Conservation (phyloP, 2,113 vertebrate genomes). For the Montifringilla adamsi region DNA sequence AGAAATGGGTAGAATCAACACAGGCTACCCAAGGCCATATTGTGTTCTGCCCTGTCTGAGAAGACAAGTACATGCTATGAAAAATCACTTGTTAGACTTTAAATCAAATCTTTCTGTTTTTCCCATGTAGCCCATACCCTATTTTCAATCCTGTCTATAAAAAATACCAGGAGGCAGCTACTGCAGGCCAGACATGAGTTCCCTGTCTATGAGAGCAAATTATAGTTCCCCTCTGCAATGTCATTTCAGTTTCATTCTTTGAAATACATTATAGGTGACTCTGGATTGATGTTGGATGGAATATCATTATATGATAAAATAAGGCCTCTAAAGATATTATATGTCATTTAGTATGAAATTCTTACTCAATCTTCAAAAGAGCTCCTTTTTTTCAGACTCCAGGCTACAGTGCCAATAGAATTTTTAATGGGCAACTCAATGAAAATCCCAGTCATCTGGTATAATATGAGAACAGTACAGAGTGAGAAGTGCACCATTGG, state of each 20-base stretch:
- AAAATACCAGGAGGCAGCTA: background rate
- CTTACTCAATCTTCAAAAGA: constrained; percentile 27
- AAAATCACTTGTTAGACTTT: background rate
- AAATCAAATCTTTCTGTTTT: background rate
- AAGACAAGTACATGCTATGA: background rate
- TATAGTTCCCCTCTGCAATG: background rate
- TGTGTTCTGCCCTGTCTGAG: background rate
- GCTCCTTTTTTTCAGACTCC: constrained; percentile 1
- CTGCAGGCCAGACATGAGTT: background rate
- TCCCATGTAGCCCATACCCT: background rate
- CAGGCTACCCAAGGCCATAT: background rate
- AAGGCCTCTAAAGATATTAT: constrained; percentile 25
- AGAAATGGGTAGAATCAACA: background rate
- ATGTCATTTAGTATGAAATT: constrained; percentile 36
- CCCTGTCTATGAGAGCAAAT: background rate
- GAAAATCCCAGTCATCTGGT: background rate
- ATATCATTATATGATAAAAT: constrained; percentile 43
- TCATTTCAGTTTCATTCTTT: constrained; percentile 28
- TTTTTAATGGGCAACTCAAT: background rate
- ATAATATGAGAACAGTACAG: background rate
- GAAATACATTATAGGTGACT: constrained; percentile 9
- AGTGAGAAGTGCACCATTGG: background rate
- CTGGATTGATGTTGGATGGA: constrained; percentile 19
- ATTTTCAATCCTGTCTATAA: background rate
- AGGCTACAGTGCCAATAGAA: background rate